Base-by-base conservation (phyloP, 2,888 invertebrate genomes). In the Drosophila paramelanica region DNA sequence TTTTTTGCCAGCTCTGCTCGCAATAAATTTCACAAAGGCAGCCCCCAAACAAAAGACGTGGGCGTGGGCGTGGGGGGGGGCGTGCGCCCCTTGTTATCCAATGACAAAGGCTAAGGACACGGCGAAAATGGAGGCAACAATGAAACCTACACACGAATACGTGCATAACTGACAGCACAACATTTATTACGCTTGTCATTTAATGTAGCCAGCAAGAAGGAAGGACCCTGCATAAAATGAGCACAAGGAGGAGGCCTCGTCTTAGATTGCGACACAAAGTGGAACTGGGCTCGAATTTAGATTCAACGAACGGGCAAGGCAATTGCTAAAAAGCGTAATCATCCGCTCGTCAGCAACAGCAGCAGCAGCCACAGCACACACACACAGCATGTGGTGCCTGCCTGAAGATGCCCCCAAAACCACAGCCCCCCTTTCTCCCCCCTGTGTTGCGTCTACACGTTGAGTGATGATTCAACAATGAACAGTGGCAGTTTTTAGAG, bases 141-240 rank as follows among this genome's bases (percentile, higher is more conserved):
- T 72, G 81, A 81, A 60, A 68, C 69, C 67, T 71, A 62, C 67
- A 61, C 60, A 73, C 31, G 62, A 17, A 60, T 46, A 59, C 23
- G 58, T 17, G 56, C 45, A 70, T 60, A 75, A 77, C 73, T 87
- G 88, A 87, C 89, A 87, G 89, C 85, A 79, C 76, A 82, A 88
- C 88, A 88, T 89, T 89, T 89, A 89, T 89, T 88, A 89, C 79
- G 87, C 89, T 87, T 89, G 88, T 87, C 89, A 89, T 86, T 88
- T 76, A 69, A 81, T 79, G 79, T 67, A 62, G 70, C 71, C 66
- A 71, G 14, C 14, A 31, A 64, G 56, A 66, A 25, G n/a, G 14
- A 25, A 31, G 61, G 56, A 66, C 20, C 11, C 39, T 52, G 51
- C 67, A 73, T 58, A 52, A 66, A 79, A 77, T 79, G 69, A 64